Base-by-base conservation (phyloP, 2,888 invertebrate genomes). In the Macrosiphum euphorbiae region DNA sequence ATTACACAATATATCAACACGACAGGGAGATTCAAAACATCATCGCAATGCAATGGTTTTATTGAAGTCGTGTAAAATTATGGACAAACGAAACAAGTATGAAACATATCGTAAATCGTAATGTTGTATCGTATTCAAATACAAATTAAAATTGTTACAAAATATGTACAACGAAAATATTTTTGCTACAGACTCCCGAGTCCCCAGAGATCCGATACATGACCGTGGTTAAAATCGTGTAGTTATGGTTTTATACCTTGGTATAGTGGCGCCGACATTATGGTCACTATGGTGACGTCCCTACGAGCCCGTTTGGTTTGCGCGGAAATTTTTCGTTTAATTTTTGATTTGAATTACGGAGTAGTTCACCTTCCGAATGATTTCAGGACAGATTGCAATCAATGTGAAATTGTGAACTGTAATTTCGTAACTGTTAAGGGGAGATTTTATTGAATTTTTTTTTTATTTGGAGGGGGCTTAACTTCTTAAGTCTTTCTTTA, bases 161-260 rank as follows among this genome's bases (percentile, higher is more conserved):
- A 13, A n/a, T n/a, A n/a, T 28, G 3, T 61, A 61, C 61, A 61
- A 61, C 10, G 11, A 35, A 41, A 16, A 67, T n/a, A 35, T 78
- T 10, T 20, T 7, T 7, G 20, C 7, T 35, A 7, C 35, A 0
- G n/a, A n/a, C 0, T n/a, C 16, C 67, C n/a, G 13, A 4, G 10
- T n/a, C n/a, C 5, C 5, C 47, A 1, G 11, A 8, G 11, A 47
- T 5, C 44, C 44, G 44, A 28, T 67, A n/a, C n/a, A 5, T 67
- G 5, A 67, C n/a, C n/a, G 16, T 4, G 67, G 67, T 67, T 16
- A n/a, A 24, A 67, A n/a, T n/a, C 16, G 16, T n/a, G 0, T 16
- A 7, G 5, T 1, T 35, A n/a, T 16, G 20, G 5, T 67, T n/a
- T 4, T 67, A 67, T 67, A 67, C 67, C 67, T 16, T 16, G 67